Conservation (phyloP, 2,797 vertebrate species). For the Knipowitschia caucasica region DNA sequence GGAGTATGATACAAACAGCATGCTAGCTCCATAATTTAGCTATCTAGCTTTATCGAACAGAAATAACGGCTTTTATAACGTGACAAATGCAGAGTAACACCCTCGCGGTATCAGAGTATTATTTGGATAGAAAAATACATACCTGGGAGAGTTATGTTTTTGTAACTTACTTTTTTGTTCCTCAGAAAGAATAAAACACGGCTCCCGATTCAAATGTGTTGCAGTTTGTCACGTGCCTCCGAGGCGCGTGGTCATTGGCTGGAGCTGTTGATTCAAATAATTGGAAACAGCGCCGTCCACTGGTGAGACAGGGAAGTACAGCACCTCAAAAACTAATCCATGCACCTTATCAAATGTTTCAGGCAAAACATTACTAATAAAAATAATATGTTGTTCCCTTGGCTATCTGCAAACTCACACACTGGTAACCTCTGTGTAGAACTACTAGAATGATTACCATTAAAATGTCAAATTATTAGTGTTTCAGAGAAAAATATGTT, state of each 20-base stretch:
- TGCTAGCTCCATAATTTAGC: neutral
- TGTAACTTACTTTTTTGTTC: constrained; percentile 3
- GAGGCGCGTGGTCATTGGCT: constrained; percentile 52
- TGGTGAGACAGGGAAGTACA: neutral
- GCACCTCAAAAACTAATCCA: neutral
- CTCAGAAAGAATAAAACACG: constrained; percentile 16
- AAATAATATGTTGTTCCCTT: too few relatives aligned
- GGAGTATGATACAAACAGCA: too few relatives aligned
- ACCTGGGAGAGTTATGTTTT: constrained; percentile 19
- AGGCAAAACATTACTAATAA: too few relatives aligned
- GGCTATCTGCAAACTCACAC: too few relatives aligned
- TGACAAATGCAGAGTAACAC: neutral
- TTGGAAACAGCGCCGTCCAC: neutral
- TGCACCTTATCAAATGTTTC: too few relatives aligned
- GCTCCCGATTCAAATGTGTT: constrained; percentile 73
- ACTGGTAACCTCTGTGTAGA: too few relatives aligned
- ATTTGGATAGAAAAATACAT: constrained; percentile 12
- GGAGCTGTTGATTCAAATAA: neutral
- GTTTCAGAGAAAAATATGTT: too few relatives aligned
- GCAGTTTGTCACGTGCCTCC: constrained; percentile 52
- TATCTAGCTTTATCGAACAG: too few relatives aligned
- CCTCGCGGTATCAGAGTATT: accelerated
- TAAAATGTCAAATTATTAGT: too few relatives aligned
- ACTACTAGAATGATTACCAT: too few relatives aligned
- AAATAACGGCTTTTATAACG: neutral